Conservation (phyloP, 2,888 invertebrate species). For the Leucania comma region DNA sequence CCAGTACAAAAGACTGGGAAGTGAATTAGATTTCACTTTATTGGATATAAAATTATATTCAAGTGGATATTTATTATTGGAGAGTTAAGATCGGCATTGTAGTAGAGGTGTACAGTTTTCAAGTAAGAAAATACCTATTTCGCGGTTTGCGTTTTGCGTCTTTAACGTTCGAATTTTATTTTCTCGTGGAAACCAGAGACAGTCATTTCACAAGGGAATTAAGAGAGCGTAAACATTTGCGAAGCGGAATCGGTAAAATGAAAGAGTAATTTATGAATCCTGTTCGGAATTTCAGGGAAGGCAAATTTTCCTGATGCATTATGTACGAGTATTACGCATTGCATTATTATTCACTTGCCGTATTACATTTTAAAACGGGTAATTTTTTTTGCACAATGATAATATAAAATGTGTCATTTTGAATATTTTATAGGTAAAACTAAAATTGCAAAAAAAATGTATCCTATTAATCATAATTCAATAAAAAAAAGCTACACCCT, state of each 20-base stretch:
- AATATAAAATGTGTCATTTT: background rate
- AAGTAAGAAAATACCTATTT: background rate
- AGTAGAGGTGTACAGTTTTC: conserved; percentile 3
- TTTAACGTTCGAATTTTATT: conserved; percentile 25
- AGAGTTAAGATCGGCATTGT: conserved; percentile 8
- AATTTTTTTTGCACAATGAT: background rate
- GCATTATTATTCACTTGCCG: background rate
- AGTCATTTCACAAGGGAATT: conserved; percentile 18
- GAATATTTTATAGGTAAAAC: too few species aligned
- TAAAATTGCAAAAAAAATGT: too few species aligned
- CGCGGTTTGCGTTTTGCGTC: conserved; percentile 8
- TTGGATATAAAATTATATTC: conserved; percentile 24
- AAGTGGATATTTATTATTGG: conserved; percentile 28
- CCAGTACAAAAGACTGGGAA: conserved; percentile 33
- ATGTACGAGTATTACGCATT: conserved; percentile 23
- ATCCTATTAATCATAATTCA: too few species aligned
- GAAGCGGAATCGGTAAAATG: conserved; percentile 28
- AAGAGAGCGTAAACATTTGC: conserved; percentile 28
- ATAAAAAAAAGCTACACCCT: conserved; percentile 69
- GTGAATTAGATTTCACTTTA: conserved; percentile 40
- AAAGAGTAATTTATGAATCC: conserved; percentile 29
- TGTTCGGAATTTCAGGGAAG: conserved; percentile 18
- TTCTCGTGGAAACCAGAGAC: conserved; percentile 12
- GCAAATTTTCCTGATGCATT: conserved; percentile 25
- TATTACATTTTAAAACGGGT: background rate